Base-by-base conservation (phyloP, 2,888 invertebrate species). In the Macrosoma leucophasiata region DNA sequence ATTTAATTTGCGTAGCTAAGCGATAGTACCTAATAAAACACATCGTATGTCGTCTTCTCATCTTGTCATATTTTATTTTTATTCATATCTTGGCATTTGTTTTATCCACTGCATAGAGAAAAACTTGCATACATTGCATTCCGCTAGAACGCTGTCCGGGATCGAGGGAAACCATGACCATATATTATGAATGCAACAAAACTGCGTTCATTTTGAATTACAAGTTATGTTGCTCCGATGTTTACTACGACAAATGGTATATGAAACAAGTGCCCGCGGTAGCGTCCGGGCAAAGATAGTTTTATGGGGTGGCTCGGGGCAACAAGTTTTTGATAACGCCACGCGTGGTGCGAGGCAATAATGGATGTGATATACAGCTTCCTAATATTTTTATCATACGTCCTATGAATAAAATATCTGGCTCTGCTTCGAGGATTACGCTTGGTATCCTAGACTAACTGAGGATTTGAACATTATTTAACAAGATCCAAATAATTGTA, bases 331-430 rank as follows among this genome's bases (percentile, higher is more conserved):
- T 77, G 78, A 81, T 81, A 81, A 77, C 67, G 62, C 64, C 66
- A 64, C 68, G 66, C 72, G 66, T 73, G 72, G 65, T 55, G 60
- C 62, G 70, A 70, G 64, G 70, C 68, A 62, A 69, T 82, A 81
- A 79, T 82, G 71, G 78, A 82, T 81, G 77, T 77, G 72, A 73
- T 78, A n/a, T n/a, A 75, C 67, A 65, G 62, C 66, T 69, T 64
- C 58, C 69, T 74, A 76, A 78, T n/a, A n/a, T n/a, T n/a, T 81
- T 79, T 79, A 78, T 81, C 79, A 79, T 65, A 59, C 51, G 60
- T 62, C 68, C 72, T 76, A 77, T 79, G 79, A 81, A 81, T 82
- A 79, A 79, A 76, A 78, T 77, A 76, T 81, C 70, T 64, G 68
- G 67, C 62, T 49, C 64, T 68, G 71, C 66, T 70, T 70, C 65